phyloP scores from a whole-genome alignment of 2,888 invertebrate genomes.

The Unio delphinus region DNA sequence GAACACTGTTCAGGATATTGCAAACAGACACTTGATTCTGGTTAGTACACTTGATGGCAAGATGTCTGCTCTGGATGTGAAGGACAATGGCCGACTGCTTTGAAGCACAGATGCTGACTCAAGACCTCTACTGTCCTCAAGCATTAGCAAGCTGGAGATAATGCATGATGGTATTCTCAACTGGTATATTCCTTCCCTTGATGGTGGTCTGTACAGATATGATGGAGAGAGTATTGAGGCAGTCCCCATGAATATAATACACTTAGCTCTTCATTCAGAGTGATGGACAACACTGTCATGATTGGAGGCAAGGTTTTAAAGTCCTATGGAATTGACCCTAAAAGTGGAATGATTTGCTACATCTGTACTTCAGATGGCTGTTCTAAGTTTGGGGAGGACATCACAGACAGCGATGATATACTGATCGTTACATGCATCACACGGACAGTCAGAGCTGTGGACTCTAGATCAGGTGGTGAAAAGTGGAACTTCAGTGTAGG shows the following conservation, averaged over 20 bases:
- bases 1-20: too few relatives aligned
- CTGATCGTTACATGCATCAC: slow-evolving; percentile 87
- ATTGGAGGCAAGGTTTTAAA: slow-evolving; percentile 86
- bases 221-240: slow-evolving; percentile 91
- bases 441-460: slow-evolving; percentile 91
- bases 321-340: slow-evolving; percentile 87
- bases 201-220: slow-evolving; percentile 92
- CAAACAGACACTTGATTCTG: slow-evolving; percentile 75
- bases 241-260: slow-evolving; percentile 88
- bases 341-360: slow-evolving; percentile 75
- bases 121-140: slow-evolving; percentile 87
- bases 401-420: slow-evolving; percentile 74
- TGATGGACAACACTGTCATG: slow-evolving; percentile 74
- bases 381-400: slow-evolving; percentile 42
- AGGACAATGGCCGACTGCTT: slow-evolving; percentile 76
- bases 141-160: slow-evolving; percentile 85
- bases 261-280: slow-evolving; percentile 85
- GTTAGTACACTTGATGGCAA: slow-evolving; percentile 93
- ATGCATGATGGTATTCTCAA: slow-evolving; percentile 60
- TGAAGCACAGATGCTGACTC: slow-evolving; percentile 87
- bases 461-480: slow-evolving; percentile 88
- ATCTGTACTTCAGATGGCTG: slow-evolving; percentile 64
- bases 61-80: slow-evolving; percentile 84
- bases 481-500: slow-evolving; percentile 98
- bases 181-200: slow-evolving; percentile 91